Conservation (phyloP, 2,888 invertebrate genomes). For the Macaria liturata region DNA sequence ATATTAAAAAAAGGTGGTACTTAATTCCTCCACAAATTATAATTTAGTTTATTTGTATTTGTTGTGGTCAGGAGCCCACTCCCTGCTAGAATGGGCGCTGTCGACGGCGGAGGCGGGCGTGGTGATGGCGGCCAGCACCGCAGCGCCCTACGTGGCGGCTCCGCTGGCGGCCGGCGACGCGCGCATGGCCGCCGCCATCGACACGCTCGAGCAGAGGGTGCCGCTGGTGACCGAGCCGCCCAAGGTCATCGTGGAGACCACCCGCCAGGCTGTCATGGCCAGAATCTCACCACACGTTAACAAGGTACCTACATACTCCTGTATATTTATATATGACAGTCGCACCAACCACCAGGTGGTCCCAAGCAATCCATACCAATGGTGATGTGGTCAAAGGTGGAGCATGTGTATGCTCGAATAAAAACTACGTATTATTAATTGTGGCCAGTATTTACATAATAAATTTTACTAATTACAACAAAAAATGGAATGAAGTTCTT, state of each 20-base stretch:
- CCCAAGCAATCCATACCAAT: too few relatives aligned
- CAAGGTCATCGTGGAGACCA: constrained; percentile 81
- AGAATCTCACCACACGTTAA: constrained; percentile 81
- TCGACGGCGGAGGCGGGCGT: constrained; percentile 86
- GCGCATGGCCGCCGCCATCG: constrained; percentile 85
- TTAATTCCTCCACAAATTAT: too few relatives aligned
- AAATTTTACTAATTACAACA: too few relatives aligned
- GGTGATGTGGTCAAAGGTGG: too few relatives aligned
- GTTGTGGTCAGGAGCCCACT: constrained; percentile 80
- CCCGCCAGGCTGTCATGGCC: constrained; percentile 83
- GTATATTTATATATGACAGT: too few relatives aligned
- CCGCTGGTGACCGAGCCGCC: constrained; percentile 87
- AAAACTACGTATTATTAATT: too few relatives aligned
- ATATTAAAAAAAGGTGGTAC: too few relatives aligned
- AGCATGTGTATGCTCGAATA: too few relatives aligned
- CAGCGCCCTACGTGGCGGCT: constrained; percentile 83
- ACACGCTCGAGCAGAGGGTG: constrained; percentile 85
- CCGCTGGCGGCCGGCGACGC: constrained; percentile 84
- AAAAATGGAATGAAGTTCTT: too few relatives aligned
- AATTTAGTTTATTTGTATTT: too few relatives aligned
- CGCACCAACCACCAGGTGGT: too few relatives aligned
- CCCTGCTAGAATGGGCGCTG: constrained; percentile 87
- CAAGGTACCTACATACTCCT: constrained; percentile 58
- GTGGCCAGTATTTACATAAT: too few relatives aligned
- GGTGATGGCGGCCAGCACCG: constrained; percentile 84